A percentile compares a stretch with the other conserved stretches of the same genome.
Evolutionary conservation across 2,888 invertebrate genomes (phyloP).

Genomic region (Caradrina clavipalpis): DNA sequence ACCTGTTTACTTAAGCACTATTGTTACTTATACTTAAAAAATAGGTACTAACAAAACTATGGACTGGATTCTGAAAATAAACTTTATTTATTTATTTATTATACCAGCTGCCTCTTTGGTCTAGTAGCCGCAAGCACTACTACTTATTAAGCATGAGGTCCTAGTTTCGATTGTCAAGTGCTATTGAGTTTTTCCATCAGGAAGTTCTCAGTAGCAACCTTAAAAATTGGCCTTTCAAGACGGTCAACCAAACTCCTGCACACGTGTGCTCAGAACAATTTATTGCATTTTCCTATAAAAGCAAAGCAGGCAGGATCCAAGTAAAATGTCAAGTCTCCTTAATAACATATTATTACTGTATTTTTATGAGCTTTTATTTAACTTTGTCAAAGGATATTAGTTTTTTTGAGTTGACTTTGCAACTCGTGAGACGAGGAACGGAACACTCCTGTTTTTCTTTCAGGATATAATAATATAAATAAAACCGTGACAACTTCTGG

Average conservation of each 20-base stretch:
- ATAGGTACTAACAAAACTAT: too few relatives aligned
- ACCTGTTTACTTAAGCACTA: too few relatives aligned
- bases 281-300: neutral
- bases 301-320: neutral
- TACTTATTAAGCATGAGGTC: too few relatives aligned
- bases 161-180: too few relatives aligned
- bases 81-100: too few relatives aligned
- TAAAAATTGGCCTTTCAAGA: neutral
- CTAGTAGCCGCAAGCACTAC: too few relatives aligned
- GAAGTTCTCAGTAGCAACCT: too few relatives aligned
- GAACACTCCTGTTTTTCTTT: conserved; percentile 48
- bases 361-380: conserved; percentile 32
- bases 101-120: too few relatives aligned
- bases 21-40: too few relatives aligned
- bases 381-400: conserved; percentile 53
- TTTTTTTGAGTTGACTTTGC: conserved; percentile 55
- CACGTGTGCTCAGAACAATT: neutral
- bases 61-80: too few relatives aligned
- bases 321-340: conserved; percentile 9
- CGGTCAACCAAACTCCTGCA: neutral
- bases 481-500: conserved; percentile 21
- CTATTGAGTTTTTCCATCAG: too few relatives aligned
- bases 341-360: conserved; percentile 38
- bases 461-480: conserved; percentile 29
- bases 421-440: conserved; percentile 33